Percentiles rank a stretch among this genome's conserved stretches.
Evolutionary conservation across 2,797 vertebrate genomes (phyloP).

Genomic region (Tenualosa thibaudeaui): DNA sequence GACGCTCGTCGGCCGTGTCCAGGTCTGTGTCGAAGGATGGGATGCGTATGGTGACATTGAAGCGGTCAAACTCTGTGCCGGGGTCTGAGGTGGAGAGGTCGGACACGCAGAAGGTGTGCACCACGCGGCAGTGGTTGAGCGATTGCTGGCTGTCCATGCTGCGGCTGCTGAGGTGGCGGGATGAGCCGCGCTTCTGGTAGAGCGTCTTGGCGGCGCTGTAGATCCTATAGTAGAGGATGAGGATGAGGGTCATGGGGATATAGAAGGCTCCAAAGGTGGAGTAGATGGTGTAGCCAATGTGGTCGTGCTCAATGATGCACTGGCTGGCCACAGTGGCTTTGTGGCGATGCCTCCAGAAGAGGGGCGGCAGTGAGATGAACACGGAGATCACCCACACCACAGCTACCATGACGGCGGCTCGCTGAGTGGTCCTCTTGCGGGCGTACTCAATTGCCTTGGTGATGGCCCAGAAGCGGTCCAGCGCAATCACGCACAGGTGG

Average conservation of each 20-base stretch:
- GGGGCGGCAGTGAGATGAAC: constrained; percentile 85
- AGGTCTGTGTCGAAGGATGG: constrained; percentile 73
- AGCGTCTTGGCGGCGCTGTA: constrained; percentile 85
- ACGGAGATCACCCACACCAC: constrained; percentile 83
- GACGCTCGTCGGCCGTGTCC: constrained; percentile 72
- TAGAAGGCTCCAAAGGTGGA: constrained; percentile 89
- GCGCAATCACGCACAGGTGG: constrained; percentile 86
- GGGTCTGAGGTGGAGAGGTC: constrained; percentile 82
- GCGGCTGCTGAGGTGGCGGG: constrained; percentile 82
- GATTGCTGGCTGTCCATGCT: constrained; percentile 84
- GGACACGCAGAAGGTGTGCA: constrained; percentile 81
- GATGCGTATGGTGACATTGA: constrained; percentile 62
- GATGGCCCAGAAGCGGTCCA: constrained; percentile 92
- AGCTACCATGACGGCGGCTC: constrained; percentile 79
- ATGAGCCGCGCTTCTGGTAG: constrained; percentile 86
- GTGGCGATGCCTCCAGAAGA: constrained; percentile 81
- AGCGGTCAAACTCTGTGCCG: constrained; percentile 73
- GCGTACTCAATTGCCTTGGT: constrained; percentile 85
- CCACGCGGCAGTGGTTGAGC: constrained; percentile 76
- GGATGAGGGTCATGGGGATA: constrained; percentile 85
- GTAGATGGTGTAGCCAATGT: constrained; percentile 86
- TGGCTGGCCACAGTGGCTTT: constrained; percentile 61
- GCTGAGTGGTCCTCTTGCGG: constrained; percentile 80
- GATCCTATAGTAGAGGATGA: constrained; percentile 87
- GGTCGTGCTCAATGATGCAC: constrained; percentile 84